These are phyloP conservation scores for Parus major DNA, from an alignment of 2,113 vertebrate species.

Conservation along the genomic window DNA sequence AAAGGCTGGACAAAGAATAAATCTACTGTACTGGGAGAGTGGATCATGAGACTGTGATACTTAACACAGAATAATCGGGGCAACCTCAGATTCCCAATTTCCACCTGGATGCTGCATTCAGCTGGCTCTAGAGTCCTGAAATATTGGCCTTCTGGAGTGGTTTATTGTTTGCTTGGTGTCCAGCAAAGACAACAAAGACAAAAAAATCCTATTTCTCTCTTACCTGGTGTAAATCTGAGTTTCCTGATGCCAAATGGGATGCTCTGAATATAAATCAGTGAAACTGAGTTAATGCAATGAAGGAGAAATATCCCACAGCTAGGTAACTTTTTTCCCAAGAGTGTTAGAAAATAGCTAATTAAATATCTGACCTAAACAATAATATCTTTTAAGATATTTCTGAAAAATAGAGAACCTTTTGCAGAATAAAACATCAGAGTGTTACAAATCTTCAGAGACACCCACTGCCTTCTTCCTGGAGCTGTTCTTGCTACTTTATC, in stretches of 20 bases:
- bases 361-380: neutral
- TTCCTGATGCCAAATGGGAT: neutral
- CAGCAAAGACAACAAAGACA: neutral
- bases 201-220: neutral
- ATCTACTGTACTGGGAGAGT: neutral
- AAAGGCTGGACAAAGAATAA: neutral
- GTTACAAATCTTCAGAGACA: slow-evolving; percentile 18
- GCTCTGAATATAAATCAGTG: neutral
- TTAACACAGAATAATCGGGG: neutral
- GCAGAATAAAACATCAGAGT: neutral
- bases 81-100: neutral
- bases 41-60: neutral
- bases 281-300: neutral
- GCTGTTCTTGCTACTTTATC: neutral
- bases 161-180: neutral
- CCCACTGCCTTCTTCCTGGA: slow-evolving; percentile 23
- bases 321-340: neutral
- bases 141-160: neutral
- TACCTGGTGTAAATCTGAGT: neutral
- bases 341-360: neutral
- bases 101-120: neutral
- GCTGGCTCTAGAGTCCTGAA: neutral
- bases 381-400: neutral
- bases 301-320: neutral
- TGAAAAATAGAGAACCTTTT: neutral